Base-by-base conservation (phyloP, 2,113 vertebrate species). In the Coptodon bakossiorum region DNA sequence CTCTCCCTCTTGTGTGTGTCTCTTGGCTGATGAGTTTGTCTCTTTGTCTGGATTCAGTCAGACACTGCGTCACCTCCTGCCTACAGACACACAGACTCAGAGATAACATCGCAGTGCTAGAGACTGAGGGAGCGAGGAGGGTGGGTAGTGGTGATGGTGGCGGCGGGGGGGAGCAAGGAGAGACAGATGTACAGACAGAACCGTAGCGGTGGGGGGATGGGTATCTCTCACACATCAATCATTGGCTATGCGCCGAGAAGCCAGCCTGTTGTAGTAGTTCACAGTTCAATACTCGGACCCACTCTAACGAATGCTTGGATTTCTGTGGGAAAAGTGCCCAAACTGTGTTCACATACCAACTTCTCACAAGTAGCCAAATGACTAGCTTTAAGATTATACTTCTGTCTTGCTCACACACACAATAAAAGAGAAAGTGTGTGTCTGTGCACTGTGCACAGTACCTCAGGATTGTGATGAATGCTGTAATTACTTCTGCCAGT, bases 1-100 rank as follows among this genome's bases (percentile, higher is more conserved):
- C 84, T 90, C 71, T 82, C 68, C 78, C 56, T 93, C 82, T 91
- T 90, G 57, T 91, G 71, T 94, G 96, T 96, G 96, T 96, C 94
- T 96, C 96, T 95, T 95, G 95, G 94, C 95, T 95, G 95, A 96
- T 96, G 96, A 97, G 96, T 96, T 96, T 96, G 96, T 95, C 93
- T 96, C 96, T 96, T 97, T 97, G 96, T 96, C 96, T 97, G 95
- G 94, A 94, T 95, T 94, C 95, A 96, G 96, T 95, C 96, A 97
- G 97, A 97, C 97, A 97, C 96, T 97, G 97, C 97, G 97, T 97
- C 97, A 97, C 96, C 96, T 96, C 96, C 95, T 97, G 96, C 96
- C 95, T 96, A 97, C 96, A 97, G 96, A 97, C 96, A 96, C 95
- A 96, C 96, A 97, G 96, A 97, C 96, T 94, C 94, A 59, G 94